These are phyloP conservation scores for Acrobasis suavella DNA, from an alignment of 2,888 invertebrate species.

Conservation along the genomic window DNA sequence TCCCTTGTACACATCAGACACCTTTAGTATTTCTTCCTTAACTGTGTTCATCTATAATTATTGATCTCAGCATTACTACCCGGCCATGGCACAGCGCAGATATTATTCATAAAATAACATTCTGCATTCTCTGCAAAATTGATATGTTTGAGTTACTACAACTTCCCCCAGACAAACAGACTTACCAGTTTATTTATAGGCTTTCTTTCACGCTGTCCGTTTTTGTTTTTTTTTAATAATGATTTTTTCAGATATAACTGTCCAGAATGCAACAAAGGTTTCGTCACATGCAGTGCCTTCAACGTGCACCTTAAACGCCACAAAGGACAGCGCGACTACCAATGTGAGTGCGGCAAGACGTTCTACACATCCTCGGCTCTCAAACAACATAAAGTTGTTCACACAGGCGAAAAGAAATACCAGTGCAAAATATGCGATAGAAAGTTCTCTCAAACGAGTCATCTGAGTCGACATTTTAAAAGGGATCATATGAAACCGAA, in stretches of 20 bases:
- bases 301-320: slow-evolving; percentile 72
- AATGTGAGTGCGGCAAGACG: slow-evolving; percentile 73
- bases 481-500: slow-evolving; percentile 67
- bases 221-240: too few relatives aligned
- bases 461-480: slow-evolving; percentile 70
- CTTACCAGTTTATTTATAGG: too few relatives aligned
- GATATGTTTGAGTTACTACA: too few relatives aligned
- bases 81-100: too few relatives aligned
- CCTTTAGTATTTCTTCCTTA: too few relatives aligned
- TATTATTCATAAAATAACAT: too few relatives aligned
- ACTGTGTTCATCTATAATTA: too few relatives aligned
- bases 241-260: slow-evolving; percentile 61
- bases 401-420: slow-evolving; percentile 74
- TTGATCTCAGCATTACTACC: too few relatives aligned
- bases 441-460: slow-evolving; percentile 72
- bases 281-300: slow-evolving; percentile 70
- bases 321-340: slow-evolving; percentile 71
- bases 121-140: too few relatives aligned
- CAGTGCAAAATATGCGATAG: slow-evolving; percentile 73
- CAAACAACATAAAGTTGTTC: slow-evolving; percentile 72
- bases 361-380: slow-evolving; percentile 74
- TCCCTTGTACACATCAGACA: too few relatives aligned
- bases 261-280: slow-evolving; percentile 68
- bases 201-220: too few relatives aligned
- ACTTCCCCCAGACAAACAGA: too few relatives aligned